Percentiles rank a stretch among this genome's conserved stretches.
These are phyloP conservation scores for Megaceryle maxima DNA, from an alignment of 2,113 vertebrate genomes.

Conservation along the genomic window DNA sequence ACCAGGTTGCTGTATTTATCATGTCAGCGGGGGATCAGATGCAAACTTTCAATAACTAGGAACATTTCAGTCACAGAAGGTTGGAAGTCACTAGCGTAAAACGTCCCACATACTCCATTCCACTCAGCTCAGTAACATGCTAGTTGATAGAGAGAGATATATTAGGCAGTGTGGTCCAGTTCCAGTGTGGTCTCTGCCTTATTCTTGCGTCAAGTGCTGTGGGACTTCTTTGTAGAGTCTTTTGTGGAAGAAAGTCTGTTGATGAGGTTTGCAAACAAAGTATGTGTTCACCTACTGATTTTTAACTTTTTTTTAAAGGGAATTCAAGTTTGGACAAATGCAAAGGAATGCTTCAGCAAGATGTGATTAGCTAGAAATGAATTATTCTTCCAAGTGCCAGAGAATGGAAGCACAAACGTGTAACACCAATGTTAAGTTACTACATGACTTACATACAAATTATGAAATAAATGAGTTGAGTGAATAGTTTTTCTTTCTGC, in stretches of 20 bases:
- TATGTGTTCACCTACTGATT: neutral
- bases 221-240: neutral
- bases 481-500: slow-evolving; percentile 54
- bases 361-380: slow-evolving; percentile 81
- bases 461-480: slow-evolving; percentile 58
- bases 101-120: neutral
- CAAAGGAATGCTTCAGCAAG: slow-evolving; percentile 96
- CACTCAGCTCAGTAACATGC: neutral
- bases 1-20: neutral
- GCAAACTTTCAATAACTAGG: neutral
- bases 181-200: neutral
- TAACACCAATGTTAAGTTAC: slow-evolving; percentile 64
- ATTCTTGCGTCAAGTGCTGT: neutral
- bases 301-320: slow-evolving; percentile 77
- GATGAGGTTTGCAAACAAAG: neutral
- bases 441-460: slow-evolving; percentile 58
- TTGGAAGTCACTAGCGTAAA: neutral
- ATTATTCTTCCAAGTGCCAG: slow-evolving; percentile 73
- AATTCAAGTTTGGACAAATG: slow-evolving; percentile 95
- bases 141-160: neutral
- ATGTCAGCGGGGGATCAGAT: neutral
- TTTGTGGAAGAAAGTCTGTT: neutral
- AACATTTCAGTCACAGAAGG: neutral
- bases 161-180: neutral
- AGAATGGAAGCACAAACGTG: slow-evolving; percentile 76